Percentiles rank a stretch among this genome's conserved stretches.
These are phyloP conservation scores for Acleris sparsana DNA, from an alignment of 2,888 invertebrate genomes.

Conservation along the genomic window DNA sequence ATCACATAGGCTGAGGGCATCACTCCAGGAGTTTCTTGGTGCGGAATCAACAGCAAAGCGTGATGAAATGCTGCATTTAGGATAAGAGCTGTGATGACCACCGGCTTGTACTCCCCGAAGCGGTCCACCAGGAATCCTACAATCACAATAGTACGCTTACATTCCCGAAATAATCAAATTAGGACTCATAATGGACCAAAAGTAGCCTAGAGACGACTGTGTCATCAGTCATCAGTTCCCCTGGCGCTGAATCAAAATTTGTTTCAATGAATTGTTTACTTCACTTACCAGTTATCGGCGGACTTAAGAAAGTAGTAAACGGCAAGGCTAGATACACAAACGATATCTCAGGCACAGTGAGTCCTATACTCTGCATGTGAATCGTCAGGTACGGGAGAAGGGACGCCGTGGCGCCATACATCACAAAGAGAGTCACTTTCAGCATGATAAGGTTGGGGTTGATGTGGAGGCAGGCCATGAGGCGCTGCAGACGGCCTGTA, in stretches of 20 bases:
- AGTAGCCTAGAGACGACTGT: neutral
- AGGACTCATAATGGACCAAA: neutral
- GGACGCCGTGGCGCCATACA: slow-evolving; percentile 93
- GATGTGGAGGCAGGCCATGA: slow-evolving; percentile 81
- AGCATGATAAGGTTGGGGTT: slow-evolving; percentile 91
- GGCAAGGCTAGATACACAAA: slow-evolving; percentile 94
- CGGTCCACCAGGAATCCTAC: slow-evolving; percentile 93
- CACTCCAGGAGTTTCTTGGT: slow-evolving; percentile 90
- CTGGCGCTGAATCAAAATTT: slow-evolving; percentile 9
- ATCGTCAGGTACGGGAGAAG: slow-evolving; percentile 93
- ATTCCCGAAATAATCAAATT: neutral
- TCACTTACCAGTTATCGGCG: slow-evolving; percentile 90
- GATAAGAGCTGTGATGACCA: slow-evolving; percentile 90
- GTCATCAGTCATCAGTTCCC: neutral
- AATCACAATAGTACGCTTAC: slow-evolving; percentile 44
- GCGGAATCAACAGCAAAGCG: slow-evolving; percentile 90
- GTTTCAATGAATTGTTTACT: neutral
- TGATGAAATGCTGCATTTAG: slow-evolving; percentile 92
- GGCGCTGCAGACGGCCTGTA: slow-evolving; percentile 69
- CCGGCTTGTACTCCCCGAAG: slow-evolving; percentile 92
- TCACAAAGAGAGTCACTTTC: slow-evolving; percentile 91
- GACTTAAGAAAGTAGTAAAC: slow-evolving; percentile 92
- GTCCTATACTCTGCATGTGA: slow-evolving; percentile 95
- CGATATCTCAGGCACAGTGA: slow-evolving; percentile 93
- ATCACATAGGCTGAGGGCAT: slow-evolving; percentile 90